Evolutionary conservation across 2,797 vertebrate genomes (phyloP).

Genomic region (Acipenser ruthenus): DNA sequence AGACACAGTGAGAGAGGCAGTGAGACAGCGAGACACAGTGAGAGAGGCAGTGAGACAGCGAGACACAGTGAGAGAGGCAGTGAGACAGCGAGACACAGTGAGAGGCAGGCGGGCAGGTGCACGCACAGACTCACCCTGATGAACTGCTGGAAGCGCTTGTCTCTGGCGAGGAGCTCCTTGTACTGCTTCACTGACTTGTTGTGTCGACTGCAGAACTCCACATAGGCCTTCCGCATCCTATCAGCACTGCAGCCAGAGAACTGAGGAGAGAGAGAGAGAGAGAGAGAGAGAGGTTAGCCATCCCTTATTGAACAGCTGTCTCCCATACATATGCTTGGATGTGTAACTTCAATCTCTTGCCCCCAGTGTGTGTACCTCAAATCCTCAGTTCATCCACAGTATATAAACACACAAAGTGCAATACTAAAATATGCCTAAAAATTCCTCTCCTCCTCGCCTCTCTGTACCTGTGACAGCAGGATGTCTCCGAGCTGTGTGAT

Average conservation of each 20-base stretch:
- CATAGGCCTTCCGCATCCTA: slow-evolving; percentile 78
- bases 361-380: background rate
- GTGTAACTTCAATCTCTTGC: background rate
- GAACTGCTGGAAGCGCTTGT: slow-evolving; percentile 85
- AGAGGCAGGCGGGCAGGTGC: background rate
- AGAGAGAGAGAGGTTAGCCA: background rate
- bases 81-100: too few relatives aligned
- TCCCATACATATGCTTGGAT: background rate
- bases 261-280: slow-evolving; percentile 37
- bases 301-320: background rate
- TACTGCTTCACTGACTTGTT: slow-evolving; percentile 79
- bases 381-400: too few relatives aligned
- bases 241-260: slow-evolving; percentile 78
- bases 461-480: slow-evolving; percentile 68
- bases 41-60: background rate
- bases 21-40: slow-evolving; percentile 12
- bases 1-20: slow-evolving; percentile 11
- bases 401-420: background rate
- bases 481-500: slow-evolving; percentile 79
- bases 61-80: background rate
- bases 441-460: too few relatives aligned
- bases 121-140: slow-evolving; percentile 63
- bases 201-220: slow-evolving; percentile 85
- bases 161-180: slow-evolving; percentile 79
- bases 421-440: slow-evolving; percentile 3